A percentile compares a stretch with the other conserved stretches of the same genome.
Evolutionary conservation across 2,797 vertebrate species (phyloP).

Genomic region (Typhlichthys eigenmanni): DNA sequence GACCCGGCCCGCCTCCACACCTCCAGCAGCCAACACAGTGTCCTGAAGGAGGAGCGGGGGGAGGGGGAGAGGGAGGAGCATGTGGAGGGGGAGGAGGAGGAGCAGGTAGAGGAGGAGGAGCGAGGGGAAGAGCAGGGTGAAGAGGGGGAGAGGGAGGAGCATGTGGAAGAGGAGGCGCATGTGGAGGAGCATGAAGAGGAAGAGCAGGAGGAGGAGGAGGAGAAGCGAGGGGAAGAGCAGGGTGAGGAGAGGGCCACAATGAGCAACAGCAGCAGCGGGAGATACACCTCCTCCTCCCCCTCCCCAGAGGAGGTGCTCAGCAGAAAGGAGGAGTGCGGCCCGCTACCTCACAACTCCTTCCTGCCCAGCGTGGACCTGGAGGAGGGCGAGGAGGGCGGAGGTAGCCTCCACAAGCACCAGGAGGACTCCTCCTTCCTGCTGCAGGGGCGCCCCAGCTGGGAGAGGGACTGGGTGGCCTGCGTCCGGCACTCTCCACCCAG

Average conservation of each 20-base stretch:
- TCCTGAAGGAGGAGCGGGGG: constrained; percentile 62
- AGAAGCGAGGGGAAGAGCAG: constrained; percentile 10
- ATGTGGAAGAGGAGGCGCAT: not conserved
- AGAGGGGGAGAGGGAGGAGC: not conserved
- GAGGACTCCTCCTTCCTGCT: constrained; percentile 76
- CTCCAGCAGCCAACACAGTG: constrained; percentile 64
- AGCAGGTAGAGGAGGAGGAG: constrained; percentile 20
- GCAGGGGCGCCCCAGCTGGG: constrained; percentile 74
- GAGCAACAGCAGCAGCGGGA: constrained; percentile 66
- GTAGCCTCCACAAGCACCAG: constrained; percentile 71
- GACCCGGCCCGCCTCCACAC: constrained; percentile 75
- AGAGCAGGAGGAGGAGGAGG: constrained; percentile 16
- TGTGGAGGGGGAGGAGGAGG: not conserved
- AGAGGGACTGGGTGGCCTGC: constrained; percentile 68
- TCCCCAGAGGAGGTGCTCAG: constrained; percentile 58
- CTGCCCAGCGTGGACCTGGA: constrained; percentile 77
- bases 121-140: constrained; percentile 29
- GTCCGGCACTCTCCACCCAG: constrained; percentile 37
- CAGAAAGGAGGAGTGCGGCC: constrained; percentile 38
- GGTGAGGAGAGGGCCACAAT: too few relatives aligned
- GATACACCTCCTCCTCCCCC: constrained; percentile 55
- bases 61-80: constrained; percentile 50
- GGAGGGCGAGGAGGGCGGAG: constrained; percentile 80
- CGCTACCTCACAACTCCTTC: constrained; percentile 85
- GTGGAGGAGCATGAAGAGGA: not conserved